phyloP scores from a whole-genome alignment of 2,113 vertebrate species.

The Seriola dumerili region DNA sequence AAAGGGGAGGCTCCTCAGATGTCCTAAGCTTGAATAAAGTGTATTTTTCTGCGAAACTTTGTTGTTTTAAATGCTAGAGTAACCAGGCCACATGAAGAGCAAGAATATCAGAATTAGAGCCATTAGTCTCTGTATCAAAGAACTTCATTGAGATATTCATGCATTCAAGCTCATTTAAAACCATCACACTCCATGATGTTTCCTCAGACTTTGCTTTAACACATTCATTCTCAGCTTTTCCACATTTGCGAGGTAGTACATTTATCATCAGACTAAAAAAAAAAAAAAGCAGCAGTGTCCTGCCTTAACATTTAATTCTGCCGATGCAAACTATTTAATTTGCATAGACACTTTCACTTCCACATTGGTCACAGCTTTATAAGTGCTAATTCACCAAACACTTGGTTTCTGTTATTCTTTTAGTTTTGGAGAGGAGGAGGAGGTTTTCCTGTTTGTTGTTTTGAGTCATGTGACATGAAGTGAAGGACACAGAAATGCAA shows the following conservation, averaged over 20 bases:
- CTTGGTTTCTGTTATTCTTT: background rate
- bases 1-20: too few relatives aligned
- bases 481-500: background rate
- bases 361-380: background rate
- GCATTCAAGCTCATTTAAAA: background rate
- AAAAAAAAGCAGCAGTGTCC: background rate
- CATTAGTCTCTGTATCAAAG: background rate
- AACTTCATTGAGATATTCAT: background rate
- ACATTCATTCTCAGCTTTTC: background rate
- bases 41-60: too few relatives aligned
- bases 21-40: background rate
- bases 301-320: background rate
- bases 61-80: too few relatives aligned
- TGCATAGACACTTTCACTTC: conserved; percentile 17
- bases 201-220: background rate
- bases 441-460: conserved; percentile 14
- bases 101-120: background rate
- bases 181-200: background rate
- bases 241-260: background rate
- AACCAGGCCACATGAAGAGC: background rate
- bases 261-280: background rate
- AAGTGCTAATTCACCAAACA: background rate
- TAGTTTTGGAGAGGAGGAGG: background rate
- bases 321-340: background rate
- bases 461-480: conserved; percentile 27